These are phyloP conservation scores for Littorina saxatilis DNA, from an alignment of 1,140 invertebrate species.

Conservation along the genomic window DNA sequence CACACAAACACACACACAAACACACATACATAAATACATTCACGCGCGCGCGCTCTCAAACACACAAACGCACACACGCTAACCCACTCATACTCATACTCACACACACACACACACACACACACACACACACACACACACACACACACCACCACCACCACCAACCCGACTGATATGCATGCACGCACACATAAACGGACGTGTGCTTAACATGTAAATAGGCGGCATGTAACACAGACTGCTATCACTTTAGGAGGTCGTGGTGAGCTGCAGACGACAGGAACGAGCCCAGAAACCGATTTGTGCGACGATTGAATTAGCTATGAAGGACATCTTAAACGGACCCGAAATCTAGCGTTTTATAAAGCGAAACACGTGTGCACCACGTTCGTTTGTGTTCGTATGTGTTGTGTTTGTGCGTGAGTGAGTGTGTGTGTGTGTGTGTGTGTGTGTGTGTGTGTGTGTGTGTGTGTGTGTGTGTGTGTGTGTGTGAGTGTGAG, in stretches of 20 bases:
- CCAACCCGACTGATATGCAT: not conserved
- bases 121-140: not conserved
- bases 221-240: not conserved
- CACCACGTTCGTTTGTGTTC: not conserved
- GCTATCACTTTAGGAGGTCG: not conserved
- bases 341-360: not conserved
- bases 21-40: no score
- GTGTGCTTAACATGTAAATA: not conserved
- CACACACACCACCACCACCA: not conserved
- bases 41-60: no score
- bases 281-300: no score
- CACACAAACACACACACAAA: no score
- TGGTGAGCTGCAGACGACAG: not conserved
- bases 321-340: no score
- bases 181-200: not conserved
- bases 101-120: not conserved
- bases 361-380: no score
- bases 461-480: not conserved
- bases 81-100: not conserved
- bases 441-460: not conserved
- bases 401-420: not conserved
- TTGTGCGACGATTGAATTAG: no score
- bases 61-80: not conserved
- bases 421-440: not conserved
- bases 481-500: not conserved